Conservation (phyloP, 2,113 vertebrate genomes). For the Python bivittatus region DNA sequence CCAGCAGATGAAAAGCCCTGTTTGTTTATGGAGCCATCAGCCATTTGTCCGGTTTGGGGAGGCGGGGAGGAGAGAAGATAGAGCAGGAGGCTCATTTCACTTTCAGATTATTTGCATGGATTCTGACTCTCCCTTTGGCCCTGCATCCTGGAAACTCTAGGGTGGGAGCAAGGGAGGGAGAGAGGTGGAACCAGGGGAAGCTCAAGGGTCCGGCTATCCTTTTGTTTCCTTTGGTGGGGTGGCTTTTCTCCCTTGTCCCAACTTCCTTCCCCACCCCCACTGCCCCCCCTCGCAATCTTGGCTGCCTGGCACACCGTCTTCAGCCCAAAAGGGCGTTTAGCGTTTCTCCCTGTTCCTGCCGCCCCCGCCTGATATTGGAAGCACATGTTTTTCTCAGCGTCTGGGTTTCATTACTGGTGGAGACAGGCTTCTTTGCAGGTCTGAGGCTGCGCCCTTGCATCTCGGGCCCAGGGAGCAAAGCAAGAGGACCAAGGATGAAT, state of each 20-base stretch:
- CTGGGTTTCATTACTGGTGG: slow-evolving; percentile 19
- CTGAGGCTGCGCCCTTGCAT: neutral
- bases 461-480: neutral
- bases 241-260: neutral
- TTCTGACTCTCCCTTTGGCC: neutral
- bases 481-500: neutral
- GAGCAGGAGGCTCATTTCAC: neutral
- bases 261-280: neutral
- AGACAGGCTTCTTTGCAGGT: neutral
- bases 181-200: neutral
- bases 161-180: no score
- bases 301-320: neutral
- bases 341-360: neutral
- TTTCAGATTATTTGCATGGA: slow-evolving; percentile 10
- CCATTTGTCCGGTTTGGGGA: neutral
- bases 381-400: neutral
- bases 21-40: slow-evolving; percentile 14
- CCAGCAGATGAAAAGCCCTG: slow-evolving; percentile 18
- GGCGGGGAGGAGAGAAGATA: neutral
- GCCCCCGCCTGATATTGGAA: slow-evolving; percentile 11
- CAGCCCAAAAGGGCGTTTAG: neutral
- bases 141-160: no score
- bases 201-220: neutral
- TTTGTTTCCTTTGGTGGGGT: neutral
- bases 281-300: neutral